These are phyloP conservation scores for Oconnorella tubifera DNA, from an alignment of 2,888 invertebrate genomes.

Conservation along the genomic window DNA sequence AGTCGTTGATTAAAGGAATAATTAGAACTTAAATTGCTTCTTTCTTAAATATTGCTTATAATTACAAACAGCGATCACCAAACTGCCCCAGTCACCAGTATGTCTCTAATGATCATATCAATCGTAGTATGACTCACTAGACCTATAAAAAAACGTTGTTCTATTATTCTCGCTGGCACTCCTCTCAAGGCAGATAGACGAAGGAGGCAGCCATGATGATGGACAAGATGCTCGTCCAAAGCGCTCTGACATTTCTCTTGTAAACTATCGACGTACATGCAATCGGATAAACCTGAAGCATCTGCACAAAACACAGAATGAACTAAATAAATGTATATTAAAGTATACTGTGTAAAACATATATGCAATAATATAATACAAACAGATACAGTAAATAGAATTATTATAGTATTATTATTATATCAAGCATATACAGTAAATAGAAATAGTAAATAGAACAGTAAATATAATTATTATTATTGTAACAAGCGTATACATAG, in stretches of 20 bases:
- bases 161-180: background rate
- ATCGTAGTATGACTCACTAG: background rate
- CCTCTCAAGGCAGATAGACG: background rate
- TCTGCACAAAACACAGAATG: background rate
- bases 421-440: too few relatives aligned
- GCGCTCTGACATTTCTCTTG: background rate
- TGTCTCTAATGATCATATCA: background rate
- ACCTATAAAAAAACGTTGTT: background rate
- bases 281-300: background rate
- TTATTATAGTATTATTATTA: too few relatives aligned
- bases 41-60: too few relatives aligned
- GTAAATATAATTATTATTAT: background rate
- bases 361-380: too few relatives aligned
- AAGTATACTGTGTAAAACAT: too few relatives aligned
- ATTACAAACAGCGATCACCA: too few relatives aligned
- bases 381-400: too few relatives aligned
- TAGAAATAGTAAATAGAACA: too few relatives aligned
- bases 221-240: background rate
- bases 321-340: too few relatives aligned
- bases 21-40: too few relatives aligned
- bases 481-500: background rate
- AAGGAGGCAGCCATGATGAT: background rate
- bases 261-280: background rate
- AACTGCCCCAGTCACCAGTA: background rate
- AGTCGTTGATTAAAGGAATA: too few relatives aligned